phyloP scores from a whole-genome alignment of 2,797 vertebrate species.

The Oreortyx pictus region DNA sequence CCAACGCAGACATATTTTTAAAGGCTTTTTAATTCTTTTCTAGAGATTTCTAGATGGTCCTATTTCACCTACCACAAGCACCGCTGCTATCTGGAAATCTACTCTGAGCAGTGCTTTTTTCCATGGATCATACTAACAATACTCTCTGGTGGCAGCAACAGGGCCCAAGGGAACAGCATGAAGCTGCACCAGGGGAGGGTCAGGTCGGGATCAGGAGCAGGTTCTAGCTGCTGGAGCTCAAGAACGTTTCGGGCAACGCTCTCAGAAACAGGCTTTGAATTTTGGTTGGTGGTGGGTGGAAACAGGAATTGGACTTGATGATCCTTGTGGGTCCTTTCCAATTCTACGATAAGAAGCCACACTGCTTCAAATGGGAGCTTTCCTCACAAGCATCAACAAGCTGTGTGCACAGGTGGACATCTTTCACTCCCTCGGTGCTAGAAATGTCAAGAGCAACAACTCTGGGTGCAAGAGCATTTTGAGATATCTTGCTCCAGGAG shows the following conservation, averaged over 20 bases:
- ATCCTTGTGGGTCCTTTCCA: too few relatives aligned
- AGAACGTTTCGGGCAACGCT: too few relatives aligned
- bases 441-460: neutral
- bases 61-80: neutral
- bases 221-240: too few relatives aligned
- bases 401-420: neutral
- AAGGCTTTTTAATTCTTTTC: neutral
- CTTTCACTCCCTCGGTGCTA: neutral
- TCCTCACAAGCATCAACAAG: neutral
- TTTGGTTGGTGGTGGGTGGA: too few relatives aligned
- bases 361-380: neutral
- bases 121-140: neutral
- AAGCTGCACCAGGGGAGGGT: too few relatives aligned
- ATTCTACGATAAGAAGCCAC: neutral
- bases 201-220: too few relatives aligned
- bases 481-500: neutral
- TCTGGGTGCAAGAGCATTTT: neutral
- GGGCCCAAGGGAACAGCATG: too few relatives aligned
- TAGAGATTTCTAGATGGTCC: neutral
- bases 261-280: too few relatives aligned
- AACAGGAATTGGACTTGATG: too few relatives aligned
- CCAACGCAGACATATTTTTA: neutral
- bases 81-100: neutral
- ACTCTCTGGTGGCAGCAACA: too few relatives aligned
- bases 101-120: neutral